These are phyloP conservation scores for Bujurquina vittata DNA, from an alignment of 2,113 vertebrate species.

Conservation along the genomic window DNA sequence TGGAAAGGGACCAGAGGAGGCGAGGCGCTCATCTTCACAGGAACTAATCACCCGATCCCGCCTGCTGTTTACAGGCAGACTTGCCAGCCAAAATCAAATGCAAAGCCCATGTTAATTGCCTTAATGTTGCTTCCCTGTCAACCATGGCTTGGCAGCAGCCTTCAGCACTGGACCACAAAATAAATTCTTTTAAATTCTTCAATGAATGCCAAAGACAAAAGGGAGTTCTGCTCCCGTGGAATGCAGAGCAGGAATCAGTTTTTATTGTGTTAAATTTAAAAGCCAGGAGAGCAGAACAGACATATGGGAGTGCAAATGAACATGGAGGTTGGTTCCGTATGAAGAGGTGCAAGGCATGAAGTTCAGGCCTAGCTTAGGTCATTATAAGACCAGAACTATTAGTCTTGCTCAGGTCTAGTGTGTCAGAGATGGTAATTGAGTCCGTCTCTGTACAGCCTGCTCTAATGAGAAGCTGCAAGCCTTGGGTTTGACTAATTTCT, in stretches of 20 bases:
- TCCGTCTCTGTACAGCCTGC: slow-evolving; percentile 45
- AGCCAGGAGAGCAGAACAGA: slow-evolving; percentile 11
- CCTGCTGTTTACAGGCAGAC: slow-evolving; percentile 65
- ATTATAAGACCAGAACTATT: slow-evolving; percentile 52
- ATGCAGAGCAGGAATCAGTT: slow-evolving; percentile 17
- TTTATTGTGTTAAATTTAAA: slow-evolving; percentile 29
- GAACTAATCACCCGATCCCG: slow-evolving; percentile 64
- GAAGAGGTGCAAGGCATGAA: slow-evolving; percentile 11
- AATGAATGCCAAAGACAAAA: slow-evolving; percentile 39
- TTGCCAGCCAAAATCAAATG: slow-evolving; percentile 67
- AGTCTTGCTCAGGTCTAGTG: slow-evolving; percentile 26
- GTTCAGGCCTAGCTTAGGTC: slow-evolving; percentile 22
- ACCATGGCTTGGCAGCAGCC: slow-evolving; percentile 51
- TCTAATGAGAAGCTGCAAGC: slow-evolving; percentile 70
- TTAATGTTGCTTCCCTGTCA: slow-evolving; percentile 68
- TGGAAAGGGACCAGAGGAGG: slow-evolving; percentile 64
- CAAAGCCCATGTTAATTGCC: slow-evolving; percentile 74
- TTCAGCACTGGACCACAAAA: slow-evolving; percentile 31
- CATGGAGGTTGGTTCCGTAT: slow-evolving; percentile 12
- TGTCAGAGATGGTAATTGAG: slow-evolving; percentile 67
- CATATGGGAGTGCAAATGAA: slow-evolving; percentile 4
- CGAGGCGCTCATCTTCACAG: slow-evolving; percentile 67
- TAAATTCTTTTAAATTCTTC: slow-evolving; percentile 41
- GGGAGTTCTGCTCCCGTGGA: slow-evolving; percentile 14
- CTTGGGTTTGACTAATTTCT: slow-evolving; percentile 63